phyloP scores from a whole-genome alignment of 2,888 invertebrate genomes.

The Cantharis flavilabris region DNA sequence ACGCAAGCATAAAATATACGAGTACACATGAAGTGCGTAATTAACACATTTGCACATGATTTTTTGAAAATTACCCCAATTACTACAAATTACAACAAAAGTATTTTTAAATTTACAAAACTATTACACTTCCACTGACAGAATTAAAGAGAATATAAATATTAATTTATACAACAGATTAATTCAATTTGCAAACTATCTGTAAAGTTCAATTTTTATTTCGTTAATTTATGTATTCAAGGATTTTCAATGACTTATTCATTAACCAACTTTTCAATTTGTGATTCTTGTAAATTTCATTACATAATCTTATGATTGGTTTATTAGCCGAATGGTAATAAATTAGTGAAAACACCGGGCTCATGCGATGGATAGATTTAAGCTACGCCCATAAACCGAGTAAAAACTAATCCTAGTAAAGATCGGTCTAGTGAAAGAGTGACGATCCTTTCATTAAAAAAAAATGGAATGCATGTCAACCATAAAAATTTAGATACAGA shows the following conservation, averaged over 20 bases:
- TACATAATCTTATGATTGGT: neutral
- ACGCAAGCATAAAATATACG: no score
- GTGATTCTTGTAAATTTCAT: neutral
- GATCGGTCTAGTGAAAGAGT: no score
- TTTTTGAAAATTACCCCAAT: neutral
- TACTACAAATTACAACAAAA: neutral
- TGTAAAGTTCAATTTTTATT: neutral
- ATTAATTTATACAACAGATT: neutral
- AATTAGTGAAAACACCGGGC: neutral
- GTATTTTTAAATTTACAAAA: neutral
- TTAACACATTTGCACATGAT: neutral
- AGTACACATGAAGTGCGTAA: no score
- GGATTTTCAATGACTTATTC: neutral
- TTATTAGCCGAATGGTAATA: neutral
- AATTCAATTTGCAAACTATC: neutral
- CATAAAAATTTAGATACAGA: no score
- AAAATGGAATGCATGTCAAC: no score
- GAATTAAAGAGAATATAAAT: neutral
- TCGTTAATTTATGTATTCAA: neutral
- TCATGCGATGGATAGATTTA: neutral
- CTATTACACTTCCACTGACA: neutral
- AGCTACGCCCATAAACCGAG: neutral
- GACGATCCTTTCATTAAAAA: no score
- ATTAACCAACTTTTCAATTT: neutral
- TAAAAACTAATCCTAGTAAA: no score